Conservation (phyloP, 2,888 invertebrate genomes). For the Lasioglossum oenotherae region DNA sequence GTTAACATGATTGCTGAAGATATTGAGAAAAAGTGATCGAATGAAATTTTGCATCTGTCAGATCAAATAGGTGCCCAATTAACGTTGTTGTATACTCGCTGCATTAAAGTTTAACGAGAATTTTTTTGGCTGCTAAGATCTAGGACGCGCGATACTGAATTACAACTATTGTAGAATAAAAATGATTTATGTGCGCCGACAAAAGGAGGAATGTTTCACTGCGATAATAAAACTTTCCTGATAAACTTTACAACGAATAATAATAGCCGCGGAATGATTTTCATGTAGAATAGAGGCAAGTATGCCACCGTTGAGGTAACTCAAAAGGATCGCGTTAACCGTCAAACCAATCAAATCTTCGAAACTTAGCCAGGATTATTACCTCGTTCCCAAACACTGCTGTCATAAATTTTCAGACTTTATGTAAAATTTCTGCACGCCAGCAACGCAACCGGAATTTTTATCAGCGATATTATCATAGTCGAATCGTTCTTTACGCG, state of each 20-base stretch:
- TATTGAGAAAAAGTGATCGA: neutral
- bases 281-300: neutral
- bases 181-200: neutral
- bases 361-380: slow-evolving; percentile 32
- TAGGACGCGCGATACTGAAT: neutral
- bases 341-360: slow-evolving; percentile 31
- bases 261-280: neutral
- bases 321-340: neutral
- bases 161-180: neutral
- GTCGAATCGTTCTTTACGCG: slow-evolving; percentile 16
- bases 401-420: slow-evolving; percentile 38
- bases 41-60: neutral
- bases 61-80: neutral
- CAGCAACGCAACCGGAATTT: slow-evolving; percentile 47
- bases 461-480: slow-evolving; percentile 51
- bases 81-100: neutral
- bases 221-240: slow-evolving; percentile 6
- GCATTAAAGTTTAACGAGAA: neutral
- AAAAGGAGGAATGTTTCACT: neutral
- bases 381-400: slow-evolving; percentile 30
- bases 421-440: slow-evolving; percentile 28
- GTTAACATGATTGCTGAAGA: neutral
- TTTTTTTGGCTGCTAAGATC: neutral
- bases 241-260: neutral
- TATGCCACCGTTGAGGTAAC: slow-evolving; percentile 9